phyloP scores from a whole-genome alignment of 2,797 vertebrate species.

The Cryptoblepharus egeriae region DNA sequence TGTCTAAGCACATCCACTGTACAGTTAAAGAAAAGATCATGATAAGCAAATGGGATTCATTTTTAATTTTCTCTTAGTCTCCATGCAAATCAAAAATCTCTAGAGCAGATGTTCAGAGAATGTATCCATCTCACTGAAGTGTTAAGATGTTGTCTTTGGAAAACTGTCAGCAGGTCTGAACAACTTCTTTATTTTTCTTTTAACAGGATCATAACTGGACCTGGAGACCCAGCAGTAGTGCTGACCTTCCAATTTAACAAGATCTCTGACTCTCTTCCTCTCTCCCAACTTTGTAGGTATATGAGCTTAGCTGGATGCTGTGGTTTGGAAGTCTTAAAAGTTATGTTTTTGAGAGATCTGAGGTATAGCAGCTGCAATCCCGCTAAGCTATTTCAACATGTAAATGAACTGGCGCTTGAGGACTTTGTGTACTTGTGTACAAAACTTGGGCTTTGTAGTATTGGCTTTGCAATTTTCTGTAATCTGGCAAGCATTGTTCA shows the following conservation, averaged over 20 bases:
- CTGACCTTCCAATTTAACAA: background rate
- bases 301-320: no score
- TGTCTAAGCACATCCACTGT: background rate
- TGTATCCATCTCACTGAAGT: background rate
- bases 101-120: background rate
- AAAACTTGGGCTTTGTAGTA: no score
- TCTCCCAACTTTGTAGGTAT: background rate
- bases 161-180: background rate
- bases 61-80: conserved; percentile 42
- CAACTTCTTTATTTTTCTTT: background rate
- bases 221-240: background rate
- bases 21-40: background rate
- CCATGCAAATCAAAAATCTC: background rate
- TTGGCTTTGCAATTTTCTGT: no score
- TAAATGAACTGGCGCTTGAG: no score
- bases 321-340: no score
- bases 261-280: no score
- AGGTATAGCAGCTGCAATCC: background rate
- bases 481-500: no score
- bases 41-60: background rate
- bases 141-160: background rate
- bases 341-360: background rate
- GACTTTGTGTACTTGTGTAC: no score
- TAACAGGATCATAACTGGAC: background rate
- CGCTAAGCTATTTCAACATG: no score